Evolutionary conservation across 1,140 invertebrate species (phyloP), one percentile per base, ranked within the genome.

Genomic region (Amphibalanus amphitrite): DNA sequence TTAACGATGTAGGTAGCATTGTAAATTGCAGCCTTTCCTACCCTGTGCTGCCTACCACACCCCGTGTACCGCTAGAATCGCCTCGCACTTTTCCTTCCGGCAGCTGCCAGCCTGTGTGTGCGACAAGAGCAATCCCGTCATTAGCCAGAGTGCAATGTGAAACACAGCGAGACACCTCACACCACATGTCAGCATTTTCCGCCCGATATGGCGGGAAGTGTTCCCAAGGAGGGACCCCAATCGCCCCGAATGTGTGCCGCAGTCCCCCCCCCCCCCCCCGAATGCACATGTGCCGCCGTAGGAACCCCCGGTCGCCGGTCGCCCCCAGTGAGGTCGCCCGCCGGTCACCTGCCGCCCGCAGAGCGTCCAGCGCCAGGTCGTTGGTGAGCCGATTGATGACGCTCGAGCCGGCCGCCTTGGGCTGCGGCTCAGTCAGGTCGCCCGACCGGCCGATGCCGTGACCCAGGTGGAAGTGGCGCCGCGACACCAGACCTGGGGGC

Each of bases 361-460:
- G 84, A 17, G 87, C 82, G 83, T 93, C 88, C 67, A 89, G 78
- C 0, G 89, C 83, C 70, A 94, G 79, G 59, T 83, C 81, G 80
- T 93, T 92, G n/a, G 90, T 88, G 30, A 95, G 78, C 79, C 87
- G 87, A 75, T 87, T 88, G 73, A 94, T 80, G 29, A 93, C 77
- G 78, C 89, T 91, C 47, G 91, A 94, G 1, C 92, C 92, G 70
- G 89, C 88, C 59, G 92, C 92, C 81, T 94, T 94, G 3, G 92
- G 92, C 80, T 94, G 92, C 47, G 89, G 83, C 80, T 92, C 91
- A 69, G 86, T 84, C 67, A 95, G 81, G 81, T 94, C 90, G 1
- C 92, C 92, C 4, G 91, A 93, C 76, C 91, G 83, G 0, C 92
- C 92, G 76, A 94, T 90, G 6, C 92, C 92, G 84, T 94, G 91